These are phyloP conservation scores for Agrenia bidenticulata DNA, from an alignment of 2,888 invertebrate genomes.

Conservation along the genomic window DNA sequence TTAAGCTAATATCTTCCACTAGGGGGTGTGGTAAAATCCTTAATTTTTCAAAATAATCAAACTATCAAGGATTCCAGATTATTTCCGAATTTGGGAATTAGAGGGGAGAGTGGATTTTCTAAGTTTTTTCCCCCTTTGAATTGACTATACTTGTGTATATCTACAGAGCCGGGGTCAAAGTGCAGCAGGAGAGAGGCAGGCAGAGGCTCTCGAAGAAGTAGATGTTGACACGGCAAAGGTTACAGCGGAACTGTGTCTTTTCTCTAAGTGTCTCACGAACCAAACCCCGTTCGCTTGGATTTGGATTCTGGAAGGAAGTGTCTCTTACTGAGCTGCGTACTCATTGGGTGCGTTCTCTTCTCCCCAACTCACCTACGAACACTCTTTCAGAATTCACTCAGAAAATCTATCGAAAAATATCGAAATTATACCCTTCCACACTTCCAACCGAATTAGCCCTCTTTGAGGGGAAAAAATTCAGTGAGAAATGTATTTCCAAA, in stretches of 20 bases:
- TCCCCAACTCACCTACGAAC: background rate
- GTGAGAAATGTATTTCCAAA: no score
- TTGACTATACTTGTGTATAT: no score
- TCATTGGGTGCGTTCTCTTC: slow-evolving; percentile 5
- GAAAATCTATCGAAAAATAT: no score
- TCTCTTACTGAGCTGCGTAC: slow-evolving; percentile 9
- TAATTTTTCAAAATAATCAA: no score
- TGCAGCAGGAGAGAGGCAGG: background rate
- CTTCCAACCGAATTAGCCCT: no score
- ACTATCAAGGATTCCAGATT: no score
- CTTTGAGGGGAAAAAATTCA: no score
- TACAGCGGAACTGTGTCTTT: slow-evolving; percentile 17
- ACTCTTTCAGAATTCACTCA: no score
- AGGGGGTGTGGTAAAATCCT: no score
- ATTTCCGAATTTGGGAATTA: no score
- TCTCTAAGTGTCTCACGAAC: slow-evolving; percentile 1
- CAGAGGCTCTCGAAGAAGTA: background rate
- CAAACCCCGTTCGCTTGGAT: slow-evolving; percentile 12
- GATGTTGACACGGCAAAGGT: slow-evolving; percentile 15
- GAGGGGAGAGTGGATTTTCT: slow-evolving; percentile 3
- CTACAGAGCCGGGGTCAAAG: slow-evolving; percentile 4
- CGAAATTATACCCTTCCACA: no score
- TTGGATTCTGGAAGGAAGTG: background rate
- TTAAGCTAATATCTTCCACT: no score
- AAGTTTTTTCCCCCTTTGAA: slow-evolving; percentile 1